Base-by-base conservation (phyloP, 1,140 invertebrate species). In the Drusus annulatus region DNA sequence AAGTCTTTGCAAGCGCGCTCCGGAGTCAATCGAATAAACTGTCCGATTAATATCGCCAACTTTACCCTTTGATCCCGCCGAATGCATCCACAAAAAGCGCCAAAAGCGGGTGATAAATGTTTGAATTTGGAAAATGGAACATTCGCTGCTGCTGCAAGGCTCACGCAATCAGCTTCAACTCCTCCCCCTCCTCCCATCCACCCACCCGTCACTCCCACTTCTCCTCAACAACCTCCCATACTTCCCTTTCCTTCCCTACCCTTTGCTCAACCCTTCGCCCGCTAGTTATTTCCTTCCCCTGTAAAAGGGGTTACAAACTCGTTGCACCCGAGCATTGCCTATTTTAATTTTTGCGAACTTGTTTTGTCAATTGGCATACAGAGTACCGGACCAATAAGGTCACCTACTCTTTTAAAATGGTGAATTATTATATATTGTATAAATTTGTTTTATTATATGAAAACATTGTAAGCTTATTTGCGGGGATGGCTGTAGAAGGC, bases 121-220 rank as follows among this genome's bases (percentile, higher is more conserved):
- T 75, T 58, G 73, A 58, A 75, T 75, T 75, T 25, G 23, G 52
- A 75, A 75, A 75, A 75, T 75, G 73, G 52, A 58, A 73, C 69
- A 51, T 31, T 28, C 63, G 56, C 56, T 21, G 17, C 60, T 23
- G 60, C 21, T 60, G 73, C 79, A 68, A 74, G 68, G 58, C 75
- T 80, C 65, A 75, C 79, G 71, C 74, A 80, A 76, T 80, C 79
- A 76, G 79, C 74, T 80, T 74, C 79, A 80, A 15, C 75, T n/a
- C n/a, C n/a, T n/a, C n/a, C n/a, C n/a, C n/a, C n/a, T n/a, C n/a
- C n/a, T n/a, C 51, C 79, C 62, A 19, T 52, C 10, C 36, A 13
- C 45, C 17, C 54, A 28, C 52, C 73, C 73, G 16, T 19, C 28
- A 45, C 50, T n/a, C 51, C 51, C 19, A 17, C 19, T 25, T 15